Evolutionary conservation across 2,113 vertebrate genomes (phyloP).

Genomic region (Amphiprion percula): DNA sequence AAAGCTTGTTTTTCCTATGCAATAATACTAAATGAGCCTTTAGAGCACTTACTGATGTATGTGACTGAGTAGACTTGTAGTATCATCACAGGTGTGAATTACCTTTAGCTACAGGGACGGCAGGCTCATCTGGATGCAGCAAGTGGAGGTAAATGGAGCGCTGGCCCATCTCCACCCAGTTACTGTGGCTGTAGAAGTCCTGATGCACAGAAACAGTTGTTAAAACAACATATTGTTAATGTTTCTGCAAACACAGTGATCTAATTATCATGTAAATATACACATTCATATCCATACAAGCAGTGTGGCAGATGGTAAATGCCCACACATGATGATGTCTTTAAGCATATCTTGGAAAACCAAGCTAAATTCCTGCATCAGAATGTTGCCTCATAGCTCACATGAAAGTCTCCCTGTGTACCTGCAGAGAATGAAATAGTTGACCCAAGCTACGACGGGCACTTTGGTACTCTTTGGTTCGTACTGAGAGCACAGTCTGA

Average conservation of each 20-base stretch:
- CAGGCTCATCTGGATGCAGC: constrained; percentile 81
- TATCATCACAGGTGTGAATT: background rate
- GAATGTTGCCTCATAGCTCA: background rate
- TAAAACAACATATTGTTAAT: background rate
- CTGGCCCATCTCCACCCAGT: constrained; percentile 91
- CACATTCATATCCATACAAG: background rate
- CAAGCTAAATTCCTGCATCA: background rate
- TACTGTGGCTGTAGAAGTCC: constrained; percentile 95
- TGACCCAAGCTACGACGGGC: constrained; percentile 86
- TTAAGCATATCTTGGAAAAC: background rate
- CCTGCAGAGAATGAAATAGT: constrained; percentile 89
- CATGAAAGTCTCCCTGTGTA: constrained; percentile 45
- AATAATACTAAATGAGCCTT: too few relatives aligned
- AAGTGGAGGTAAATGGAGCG: constrained; percentile 84
- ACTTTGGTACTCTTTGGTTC: constrained; percentile 80
- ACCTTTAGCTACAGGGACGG: constrained; percentile 86
- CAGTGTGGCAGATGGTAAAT: background rate
- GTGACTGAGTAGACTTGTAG: background rate
- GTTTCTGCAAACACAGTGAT: background rate
- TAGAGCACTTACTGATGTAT: background rate
- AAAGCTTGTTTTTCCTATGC: too few relatives aligned
- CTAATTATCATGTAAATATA: background rate
- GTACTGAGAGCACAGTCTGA: constrained; percentile 77
- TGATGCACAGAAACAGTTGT: constrained; percentile 42
- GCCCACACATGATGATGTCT: background rate